Evolutionary conservation across 2,797 vertebrate species (phyloP).

Genomic region (Acanthis flammea): DNA sequence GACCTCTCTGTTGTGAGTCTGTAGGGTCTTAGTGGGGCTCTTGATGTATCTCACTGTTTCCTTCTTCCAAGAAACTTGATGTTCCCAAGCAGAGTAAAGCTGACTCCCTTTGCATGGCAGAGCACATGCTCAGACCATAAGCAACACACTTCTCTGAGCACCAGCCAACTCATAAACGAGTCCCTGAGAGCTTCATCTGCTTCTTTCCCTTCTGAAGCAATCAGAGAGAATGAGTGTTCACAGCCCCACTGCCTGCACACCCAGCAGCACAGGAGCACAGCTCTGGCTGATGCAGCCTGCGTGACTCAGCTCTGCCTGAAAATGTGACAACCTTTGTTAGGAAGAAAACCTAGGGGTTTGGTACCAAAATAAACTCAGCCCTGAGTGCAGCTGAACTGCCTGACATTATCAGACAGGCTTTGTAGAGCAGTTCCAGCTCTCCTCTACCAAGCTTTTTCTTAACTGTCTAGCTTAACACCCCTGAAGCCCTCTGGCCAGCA

Average conservation of each 20-base stretch:
- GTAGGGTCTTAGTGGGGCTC: neutral
- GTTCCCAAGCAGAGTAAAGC: neutral
- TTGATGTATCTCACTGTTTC: neutral
- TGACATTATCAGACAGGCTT: neutral
- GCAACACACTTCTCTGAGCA: neutral
- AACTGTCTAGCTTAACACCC: neutral
- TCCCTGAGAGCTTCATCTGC: neutral
- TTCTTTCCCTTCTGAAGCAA: neutral
- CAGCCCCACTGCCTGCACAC: neutral
- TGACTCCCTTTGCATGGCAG: neutral
- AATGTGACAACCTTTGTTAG: neutral
- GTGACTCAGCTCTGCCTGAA: neutral
- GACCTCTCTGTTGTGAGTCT: neutral
- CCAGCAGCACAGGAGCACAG: neutral
- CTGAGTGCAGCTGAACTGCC: neutral
- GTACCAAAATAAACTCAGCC: neutral
- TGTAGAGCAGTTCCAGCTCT: neutral
- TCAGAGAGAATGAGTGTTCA: neutral
- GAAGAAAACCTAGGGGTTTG: neutral
- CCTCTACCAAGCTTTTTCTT: neutral
- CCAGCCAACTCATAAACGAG: neutral
- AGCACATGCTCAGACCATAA: neutral
- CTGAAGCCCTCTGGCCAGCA: neutral
- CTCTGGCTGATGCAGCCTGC: neutral
- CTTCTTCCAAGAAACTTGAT: neutral